Base-by-base conservation (phyloP, 1,140 invertebrate genomes). In the Eumeta japonica region DNA sequence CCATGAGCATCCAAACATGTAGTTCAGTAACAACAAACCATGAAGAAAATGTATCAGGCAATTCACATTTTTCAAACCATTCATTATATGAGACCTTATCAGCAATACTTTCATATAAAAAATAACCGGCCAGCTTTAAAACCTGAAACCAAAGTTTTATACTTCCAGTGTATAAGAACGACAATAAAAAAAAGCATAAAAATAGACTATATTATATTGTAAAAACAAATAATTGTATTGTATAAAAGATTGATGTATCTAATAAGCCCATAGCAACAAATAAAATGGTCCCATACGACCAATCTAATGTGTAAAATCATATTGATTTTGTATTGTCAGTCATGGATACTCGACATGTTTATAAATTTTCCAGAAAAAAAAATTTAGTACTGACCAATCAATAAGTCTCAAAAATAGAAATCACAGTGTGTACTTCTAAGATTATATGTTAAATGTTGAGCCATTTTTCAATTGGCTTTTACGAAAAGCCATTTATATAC, bases 1-100 rank as follows among this genome's bases (percentile, higher is more conserved):
- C 79, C 56, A 85, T 72, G 5, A 92, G 47, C 75, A 93, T 81
- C 91, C 91, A 94, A 1, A 92, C 79, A 63, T 94, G 89, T 11
- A 93, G 65, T 63, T 92, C 89, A 2, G 87, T 90, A 2, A 92
- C 70, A 2, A 84, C 57, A 63, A 90, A 93, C 89, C 89, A 92
- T 1, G 89, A 90, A 46, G 81, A 80, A 59, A 90, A 90, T 18
- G 88, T 89, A 48, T 93, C 89, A 13, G 81, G 77, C 56, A 92
- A 63, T 28, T 85, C 70, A 37, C 86, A 83, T 55, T 82, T 81
- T 77, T 75, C 50, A 73, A 85, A 81, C 68, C 83, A 83, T 35
- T 79, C 65, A 1, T 62, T 42, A 53, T 84, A 84, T 40, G 76
- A 70, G 10, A 85, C 71, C 55, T 79, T 78, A 49, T 84, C 81